phyloP scores from a whole-genome alignment of 2,888 invertebrate species.

The Thymelicus lineola region DNA sequence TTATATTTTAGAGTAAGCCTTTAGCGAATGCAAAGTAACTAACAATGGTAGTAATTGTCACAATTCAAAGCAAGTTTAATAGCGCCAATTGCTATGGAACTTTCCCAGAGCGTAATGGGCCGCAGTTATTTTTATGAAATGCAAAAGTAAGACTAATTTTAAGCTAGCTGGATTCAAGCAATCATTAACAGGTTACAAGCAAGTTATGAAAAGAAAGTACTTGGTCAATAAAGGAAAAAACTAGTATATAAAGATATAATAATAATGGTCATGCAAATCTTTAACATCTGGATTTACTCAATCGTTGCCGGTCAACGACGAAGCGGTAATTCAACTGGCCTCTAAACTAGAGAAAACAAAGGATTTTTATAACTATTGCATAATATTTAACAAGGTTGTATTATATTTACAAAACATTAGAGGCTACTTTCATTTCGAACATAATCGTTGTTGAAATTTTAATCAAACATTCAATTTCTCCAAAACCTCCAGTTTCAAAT shows the following conservation, averaged over 20 bases:
- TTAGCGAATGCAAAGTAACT: conserved; percentile 8
- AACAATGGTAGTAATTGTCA: conserved; percentile 40
- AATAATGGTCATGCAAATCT: no score
- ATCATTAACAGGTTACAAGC: neutral
- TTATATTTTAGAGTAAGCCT: neutral
- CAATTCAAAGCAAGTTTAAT: conserved; percentile 50
- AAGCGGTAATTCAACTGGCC: no score
- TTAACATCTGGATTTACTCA: no score
- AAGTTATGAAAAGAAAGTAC: no score
- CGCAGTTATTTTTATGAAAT: conserved; percentile 14
- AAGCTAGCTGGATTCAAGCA: neutral
- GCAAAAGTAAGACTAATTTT: neutral
- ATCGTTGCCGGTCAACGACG: no score
- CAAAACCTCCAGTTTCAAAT: conserved; percentile 1
- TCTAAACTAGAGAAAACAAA: no score
- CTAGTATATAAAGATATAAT: no score
- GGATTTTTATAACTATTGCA: no score
- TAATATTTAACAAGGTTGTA: no score
- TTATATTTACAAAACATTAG: no score
- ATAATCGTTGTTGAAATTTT: neutral
- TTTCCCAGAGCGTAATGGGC: conserved; percentile 38
- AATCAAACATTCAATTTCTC: neutral
- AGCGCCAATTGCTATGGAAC: conserved; percentile 51
- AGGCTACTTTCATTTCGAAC: neutral
- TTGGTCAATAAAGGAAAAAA: no score